Evolutionary conservation across 2,797 vertebrate species (phyloP).

Genomic region (Protonibea diacanthus): DNA sequence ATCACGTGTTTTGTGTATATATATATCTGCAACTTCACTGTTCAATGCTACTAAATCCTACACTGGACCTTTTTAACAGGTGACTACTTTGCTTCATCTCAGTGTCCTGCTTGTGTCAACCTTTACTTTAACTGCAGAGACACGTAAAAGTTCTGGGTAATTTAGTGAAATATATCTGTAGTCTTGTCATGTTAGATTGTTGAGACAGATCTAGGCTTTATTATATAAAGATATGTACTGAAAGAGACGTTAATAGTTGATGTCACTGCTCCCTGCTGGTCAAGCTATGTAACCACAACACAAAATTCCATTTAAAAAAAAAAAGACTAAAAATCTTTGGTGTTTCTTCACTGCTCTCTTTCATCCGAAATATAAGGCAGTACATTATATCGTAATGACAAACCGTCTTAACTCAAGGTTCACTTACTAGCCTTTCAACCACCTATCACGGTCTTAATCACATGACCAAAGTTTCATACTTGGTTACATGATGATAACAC

Average conservation of each 20-base stretch:
- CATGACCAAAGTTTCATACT: background rate
- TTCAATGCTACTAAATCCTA: too few species aligned
- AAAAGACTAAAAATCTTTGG: background rate
- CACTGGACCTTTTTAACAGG: background rate
- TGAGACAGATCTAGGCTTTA: rapidly evolving
- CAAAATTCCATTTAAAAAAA: background rate
- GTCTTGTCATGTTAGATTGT: background rate
- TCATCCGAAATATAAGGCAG: background rate
- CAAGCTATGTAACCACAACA: background rate
- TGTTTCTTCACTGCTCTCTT: background rate
- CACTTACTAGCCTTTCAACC: background rate
- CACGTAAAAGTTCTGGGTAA: too few species aligned
- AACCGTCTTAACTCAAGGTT: background rate
- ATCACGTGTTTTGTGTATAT: too few species aligned
- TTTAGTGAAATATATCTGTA: background rate
- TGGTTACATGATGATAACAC: background rate
- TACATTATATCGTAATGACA: background rate
- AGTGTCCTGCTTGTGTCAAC: background rate
- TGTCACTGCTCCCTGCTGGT: slow-evolving; percentile 5
- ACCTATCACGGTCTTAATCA: background rate
- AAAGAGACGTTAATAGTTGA: background rate
- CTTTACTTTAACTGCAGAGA: slow-evolving; percentile 4
- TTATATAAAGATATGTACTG: background rate
- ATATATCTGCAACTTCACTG: too few species aligned
- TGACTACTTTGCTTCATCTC: background rate